A percentile compares a stretch with the other conserved stretches of the same genome.
Conservation (phyloP, 1,140 invertebrate species). For the Drosophila saltans region DNA sequence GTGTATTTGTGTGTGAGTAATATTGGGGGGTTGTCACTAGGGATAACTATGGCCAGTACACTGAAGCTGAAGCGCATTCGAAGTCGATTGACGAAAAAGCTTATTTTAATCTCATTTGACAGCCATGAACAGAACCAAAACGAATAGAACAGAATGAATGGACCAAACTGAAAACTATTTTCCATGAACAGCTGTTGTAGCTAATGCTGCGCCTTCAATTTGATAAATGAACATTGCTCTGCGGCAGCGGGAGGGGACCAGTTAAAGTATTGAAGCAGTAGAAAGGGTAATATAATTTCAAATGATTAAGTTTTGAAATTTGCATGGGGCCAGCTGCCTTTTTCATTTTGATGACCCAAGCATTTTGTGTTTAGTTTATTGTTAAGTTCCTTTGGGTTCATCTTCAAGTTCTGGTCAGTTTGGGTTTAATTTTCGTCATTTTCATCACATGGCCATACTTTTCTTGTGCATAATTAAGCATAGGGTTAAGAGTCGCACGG, state of each 20-base stretch:
- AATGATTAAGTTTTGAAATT: slow-evolving; percentile 79
- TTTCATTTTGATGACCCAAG: slow-evolving; percentile 72
- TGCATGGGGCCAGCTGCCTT: slow-evolving; percentile 53
- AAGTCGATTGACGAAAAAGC: slow-evolving; percentile 80
- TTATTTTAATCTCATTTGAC: slow-evolving; percentile 82
- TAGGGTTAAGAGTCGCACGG: slow-evolving; percentile 43
- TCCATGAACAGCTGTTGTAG: slow-evolving; percentile 66
- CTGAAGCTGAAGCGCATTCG: slow-evolving; percentile 34
- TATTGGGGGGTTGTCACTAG: slow-evolving; percentile 52
- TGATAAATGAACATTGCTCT: slow-evolving; percentile 61
- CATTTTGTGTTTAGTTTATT: slow-evolving; percentile 66
- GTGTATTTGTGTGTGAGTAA: slow-evolving; percentile 10
- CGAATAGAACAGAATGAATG: slow-evolving; percentile 20
- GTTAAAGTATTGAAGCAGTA: slow-evolving; percentile 20
- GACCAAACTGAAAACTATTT: slow-evolving; percentile 55
- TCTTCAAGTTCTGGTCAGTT: slow-evolving; percentile 30
- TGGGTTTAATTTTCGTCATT: slow-evolving; percentile 57
- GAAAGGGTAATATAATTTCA: slow-evolving; percentile 62
- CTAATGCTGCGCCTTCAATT: slow-evolving; percentile 40
- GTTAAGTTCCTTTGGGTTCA: slow-evolving; percentile 32
- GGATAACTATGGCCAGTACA: slow-evolving; percentile 33
- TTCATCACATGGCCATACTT: slow-evolving; percentile 61
- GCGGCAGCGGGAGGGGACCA: slow-evolving; percentile 23
- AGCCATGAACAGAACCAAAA: slow-evolving; percentile 37
- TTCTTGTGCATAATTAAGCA: slow-evolving; percentile 71